These are phyloP conservation scores for Agapornis canus DNA, from an alignment of 2,797 vertebrate species.

Conservation along the genomic window DNA sequence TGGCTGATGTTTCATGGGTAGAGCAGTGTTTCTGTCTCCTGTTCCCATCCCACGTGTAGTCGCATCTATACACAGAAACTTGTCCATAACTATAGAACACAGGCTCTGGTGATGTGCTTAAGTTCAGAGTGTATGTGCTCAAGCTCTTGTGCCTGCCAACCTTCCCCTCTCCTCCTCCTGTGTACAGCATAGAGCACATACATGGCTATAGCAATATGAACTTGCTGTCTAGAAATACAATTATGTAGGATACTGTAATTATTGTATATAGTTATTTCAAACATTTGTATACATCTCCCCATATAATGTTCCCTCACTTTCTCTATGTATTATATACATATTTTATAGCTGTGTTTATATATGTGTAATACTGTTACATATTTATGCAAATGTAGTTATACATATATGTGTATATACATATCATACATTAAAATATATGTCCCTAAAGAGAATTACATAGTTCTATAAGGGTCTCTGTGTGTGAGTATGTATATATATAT, in stretches of 20 bases:
- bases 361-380: neutral
- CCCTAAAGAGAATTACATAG: neutral
- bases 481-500: neutral
- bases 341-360: neutral
- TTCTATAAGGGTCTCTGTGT: neutral
- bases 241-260: neutral
- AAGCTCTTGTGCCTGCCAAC: neutral
- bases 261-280: neutral
- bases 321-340: neutral
- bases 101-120: neutral
- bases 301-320: neutral
- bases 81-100: neutral
- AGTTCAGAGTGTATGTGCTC: neutral
- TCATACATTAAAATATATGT: neutral
- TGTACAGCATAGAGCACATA: neutral
- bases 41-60: neutral
- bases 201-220: neutral
- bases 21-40: neutral
- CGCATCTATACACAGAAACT: neutral
- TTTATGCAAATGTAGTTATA: neutral
- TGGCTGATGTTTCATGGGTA: neutral
- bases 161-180: neutral
- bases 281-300: neutral
- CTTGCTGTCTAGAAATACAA: neutral
- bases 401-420: neutral